Percentiles rank a stretch among this genome's conserved stretches.
Evolutionary conservation across 2,113 vertebrate genomes (phyloP).

Genomic region (Ctenomys sociabilis): DNA sequence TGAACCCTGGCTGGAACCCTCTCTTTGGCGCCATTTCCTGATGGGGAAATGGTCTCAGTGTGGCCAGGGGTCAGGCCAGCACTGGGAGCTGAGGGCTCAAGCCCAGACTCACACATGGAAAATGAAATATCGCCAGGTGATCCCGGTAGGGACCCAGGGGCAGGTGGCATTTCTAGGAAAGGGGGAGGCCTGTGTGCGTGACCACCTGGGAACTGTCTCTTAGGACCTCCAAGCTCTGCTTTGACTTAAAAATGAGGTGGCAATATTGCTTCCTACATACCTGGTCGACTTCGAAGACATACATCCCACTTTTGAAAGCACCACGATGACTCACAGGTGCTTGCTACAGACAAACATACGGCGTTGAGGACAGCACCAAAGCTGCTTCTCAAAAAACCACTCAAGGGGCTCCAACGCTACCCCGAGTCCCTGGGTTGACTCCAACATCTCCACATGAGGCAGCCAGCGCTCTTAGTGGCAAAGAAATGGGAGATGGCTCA

Average conservation of each 20-base stretch:
- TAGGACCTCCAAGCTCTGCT: background rate
- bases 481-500: no score
- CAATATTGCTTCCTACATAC: rapidly evolving
- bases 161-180: background rate
- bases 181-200: background rate
- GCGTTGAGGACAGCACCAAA: background rate
- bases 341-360: background rate
- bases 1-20: no score
- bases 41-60: background rate
- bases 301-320: background rate
- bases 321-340: no score
- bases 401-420: rapidly evolving
- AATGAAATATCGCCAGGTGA: background rate
- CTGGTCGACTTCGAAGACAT: background rate
- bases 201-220: background rate
- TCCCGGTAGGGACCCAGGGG: background rate
- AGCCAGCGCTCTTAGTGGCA: background rate
- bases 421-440: no score
- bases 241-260: background rate
- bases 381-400: background rate
- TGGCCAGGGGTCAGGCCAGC: background rate
- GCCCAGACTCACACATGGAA: background rate
- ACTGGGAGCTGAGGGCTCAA: no score
- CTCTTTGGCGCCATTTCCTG: background rate
- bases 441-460: background rate